Evolutionary conservation across 2,888 invertebrate species (phyloP), one percentile per base, ranked within the genome.

Genomic region (Chrysomela aeneicollis): DNA sequence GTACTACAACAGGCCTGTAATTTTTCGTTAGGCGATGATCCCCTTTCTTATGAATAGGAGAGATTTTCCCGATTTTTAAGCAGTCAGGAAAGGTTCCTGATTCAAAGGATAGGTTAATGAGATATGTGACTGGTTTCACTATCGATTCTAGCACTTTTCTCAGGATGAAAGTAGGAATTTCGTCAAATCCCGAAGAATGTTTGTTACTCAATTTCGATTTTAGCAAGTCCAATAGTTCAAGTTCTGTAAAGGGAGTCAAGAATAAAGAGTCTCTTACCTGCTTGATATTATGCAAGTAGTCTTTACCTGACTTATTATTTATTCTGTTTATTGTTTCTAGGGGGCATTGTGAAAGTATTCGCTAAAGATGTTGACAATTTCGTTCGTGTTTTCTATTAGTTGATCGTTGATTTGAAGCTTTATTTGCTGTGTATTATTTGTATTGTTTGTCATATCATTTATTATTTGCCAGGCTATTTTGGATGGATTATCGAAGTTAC

Each of bases 171-270:
- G 51, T 22, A 50, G 59, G 51, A 59, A 59, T 59, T 51, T 50
- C 51, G 17, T 51, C 51, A 59, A 32, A 59, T 9, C n/a, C 47
- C 17, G 47, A 47, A 5, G 47, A 47, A 15, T n/a, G n/a, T n/a
- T n/a, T n/a, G 8, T 42, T 47, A 9, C 10, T 47, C 17, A 47
- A 5, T 47, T 17, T 47, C 1, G 47, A 17, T 61, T 66, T 63
- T 60, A 54, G 37, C 42, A 50, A 10, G 51, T 51, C 54, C 66
- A 68, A 65, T 63, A 68, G 58, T 68, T 65, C 65, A 63, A 68
- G 60, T 46, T 55, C 55, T 63, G 63, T 66, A 68, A 68, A 51
- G 47, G 54, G 18, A n/a, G 46, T 62, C 22, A 46, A 47, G n/a
- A 5, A 17, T 47, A 47, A 9, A 5, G 47, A 47, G 10, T 47